A percentile compares a stretch with the other conserved stretches of the same genome.
Conservation (phyloP, 1,140 invertebrate genomes). For the Lamellibrachia luymesi region DNA sequence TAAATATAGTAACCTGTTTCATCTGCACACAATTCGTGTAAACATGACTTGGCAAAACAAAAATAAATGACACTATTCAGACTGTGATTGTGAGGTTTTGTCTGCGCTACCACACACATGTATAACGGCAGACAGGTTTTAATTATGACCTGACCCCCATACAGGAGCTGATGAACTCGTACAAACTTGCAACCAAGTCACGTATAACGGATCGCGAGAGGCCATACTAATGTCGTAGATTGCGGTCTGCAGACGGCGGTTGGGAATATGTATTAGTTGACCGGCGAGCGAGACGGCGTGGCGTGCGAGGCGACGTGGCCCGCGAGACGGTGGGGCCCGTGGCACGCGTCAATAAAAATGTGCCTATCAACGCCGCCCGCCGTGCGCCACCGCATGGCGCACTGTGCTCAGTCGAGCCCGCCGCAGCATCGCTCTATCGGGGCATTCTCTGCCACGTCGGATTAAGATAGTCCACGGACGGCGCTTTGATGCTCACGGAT, state of each 20-base stretch:
- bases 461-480: not conserved
- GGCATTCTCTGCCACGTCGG: not conserved
- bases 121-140: not conserved
- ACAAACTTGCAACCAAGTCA: not conserved
- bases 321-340: not conserved
- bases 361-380: not conserved
- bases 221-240: not conserved
- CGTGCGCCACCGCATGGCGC: no score
- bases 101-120: not conserved
- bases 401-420: not conserved
- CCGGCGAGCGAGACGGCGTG: not conserved
- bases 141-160: not conserved
- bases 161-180: not conserved
- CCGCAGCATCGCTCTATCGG: not conserved
- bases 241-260: not conserved
- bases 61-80: not conserved
- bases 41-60: not conserved
- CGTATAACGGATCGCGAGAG: not conserved
- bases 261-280: not conserved
- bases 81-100: not conserved
- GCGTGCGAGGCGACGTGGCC: no score
- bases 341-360: conserved; percentile 4
- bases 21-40: not conserved
- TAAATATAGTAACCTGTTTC: not conserved
- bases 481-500: not conserved